Percentiles rank a stretch among this genome's conserved stretches.
These are phyloP conservation scores for Rhinoraja longicauda DNA, from an alignment of 2,797 vertebrate genomes.

Conservation along the genomic window DNA sequence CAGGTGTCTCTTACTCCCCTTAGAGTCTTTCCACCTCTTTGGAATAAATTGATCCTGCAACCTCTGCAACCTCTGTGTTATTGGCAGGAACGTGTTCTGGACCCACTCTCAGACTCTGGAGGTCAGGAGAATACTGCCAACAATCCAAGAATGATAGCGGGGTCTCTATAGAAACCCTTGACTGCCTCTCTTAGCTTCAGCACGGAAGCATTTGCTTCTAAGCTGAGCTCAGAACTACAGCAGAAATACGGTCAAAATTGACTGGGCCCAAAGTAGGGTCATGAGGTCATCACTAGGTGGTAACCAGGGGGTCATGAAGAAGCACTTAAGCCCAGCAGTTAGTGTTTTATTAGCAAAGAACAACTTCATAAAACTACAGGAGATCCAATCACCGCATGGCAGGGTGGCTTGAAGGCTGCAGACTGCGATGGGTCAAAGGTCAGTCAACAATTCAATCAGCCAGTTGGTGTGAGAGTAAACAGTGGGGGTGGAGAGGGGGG, in stretches of 20 bases:
- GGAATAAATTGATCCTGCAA: no score
- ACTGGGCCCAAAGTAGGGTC: constrained; percentile 42
- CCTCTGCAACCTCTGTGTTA: no score
- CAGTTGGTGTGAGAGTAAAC: neutral
- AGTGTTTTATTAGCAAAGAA: constrained; percentile 75
- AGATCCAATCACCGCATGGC: constrained; percentile 61
- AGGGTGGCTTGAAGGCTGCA: constrained; percentile 62
- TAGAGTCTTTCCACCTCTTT: no score
- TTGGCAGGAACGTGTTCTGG: neutral
- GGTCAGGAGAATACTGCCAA: neutral
- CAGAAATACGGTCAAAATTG: constrained; percentile 20
- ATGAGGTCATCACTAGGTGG: constrained; percentile 49
- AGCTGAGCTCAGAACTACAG: neutral
- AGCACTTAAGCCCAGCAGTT: constrained; percentile 52
- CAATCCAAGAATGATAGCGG: neutral
- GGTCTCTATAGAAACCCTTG: neutral
- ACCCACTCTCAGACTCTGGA: neutral
- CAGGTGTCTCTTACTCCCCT: no score
- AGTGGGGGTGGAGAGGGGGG: neutral
- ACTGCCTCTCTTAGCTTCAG: neutral
- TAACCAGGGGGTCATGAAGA: constrained; percentile 52
- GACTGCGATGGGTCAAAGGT: constrained; percentile 63
- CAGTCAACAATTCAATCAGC: constrained; percentile 53
- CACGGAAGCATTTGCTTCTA: neutral
- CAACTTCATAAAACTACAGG: constrained; percentile 73